Percentiles rank a stretch among this genome's conserved stretches.
These are phyloP conservation scores for Cephalotes varians DNA, from an alignment of 2,888 invertebrate genomes.

Conservation along the genomic window DNA sequence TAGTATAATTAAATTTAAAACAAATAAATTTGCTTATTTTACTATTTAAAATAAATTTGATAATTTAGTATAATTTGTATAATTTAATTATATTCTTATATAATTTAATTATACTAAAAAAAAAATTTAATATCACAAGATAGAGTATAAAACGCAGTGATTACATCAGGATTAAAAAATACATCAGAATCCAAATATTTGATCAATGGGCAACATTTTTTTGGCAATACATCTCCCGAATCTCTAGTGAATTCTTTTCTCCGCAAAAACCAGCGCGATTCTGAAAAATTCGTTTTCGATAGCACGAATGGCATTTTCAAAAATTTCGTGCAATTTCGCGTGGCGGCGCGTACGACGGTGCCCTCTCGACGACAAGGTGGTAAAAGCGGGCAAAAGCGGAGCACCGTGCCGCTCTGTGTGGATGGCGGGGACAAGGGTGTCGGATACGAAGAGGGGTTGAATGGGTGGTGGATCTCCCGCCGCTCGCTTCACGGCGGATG, in stretches of 20 bases:
- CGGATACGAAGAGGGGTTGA: constrained; percentile 28
- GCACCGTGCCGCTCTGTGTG: constrained; percentile 21
- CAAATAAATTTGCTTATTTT: background rate
- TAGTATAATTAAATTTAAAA: constrained; percentile 12
- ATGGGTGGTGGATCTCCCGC: constrained; percentile 64
- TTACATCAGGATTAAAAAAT: background rate
- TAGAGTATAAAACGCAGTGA: background rate
- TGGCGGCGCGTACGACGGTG: constrained; percentile 46
- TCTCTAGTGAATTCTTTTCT: background rate
- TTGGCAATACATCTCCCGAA: background rate
- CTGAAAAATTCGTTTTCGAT: constrained; percentile 32
- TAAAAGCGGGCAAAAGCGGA: constrained; percentile 43
- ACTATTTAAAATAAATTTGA: background rate
- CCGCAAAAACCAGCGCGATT: background rate
- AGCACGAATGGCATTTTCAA: background rate
- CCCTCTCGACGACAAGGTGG: constrained; percentile 55
- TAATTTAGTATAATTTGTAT: background rate
- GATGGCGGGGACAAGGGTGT: constrained; percentile 8
- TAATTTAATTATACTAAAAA: background rate
- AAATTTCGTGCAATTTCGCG: constrained; percentile 29
- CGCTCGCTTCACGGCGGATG: constrained; percentile 70
- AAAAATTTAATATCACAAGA: background rate
- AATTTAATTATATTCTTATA: background rate
- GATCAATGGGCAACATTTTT: background rate
- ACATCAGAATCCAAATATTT: background rate